phyloP scores from a whole-genome alignment of 30 jellyfish, hydroid and myxozoan genomes.

The Hydra vulgaris region DNA sequence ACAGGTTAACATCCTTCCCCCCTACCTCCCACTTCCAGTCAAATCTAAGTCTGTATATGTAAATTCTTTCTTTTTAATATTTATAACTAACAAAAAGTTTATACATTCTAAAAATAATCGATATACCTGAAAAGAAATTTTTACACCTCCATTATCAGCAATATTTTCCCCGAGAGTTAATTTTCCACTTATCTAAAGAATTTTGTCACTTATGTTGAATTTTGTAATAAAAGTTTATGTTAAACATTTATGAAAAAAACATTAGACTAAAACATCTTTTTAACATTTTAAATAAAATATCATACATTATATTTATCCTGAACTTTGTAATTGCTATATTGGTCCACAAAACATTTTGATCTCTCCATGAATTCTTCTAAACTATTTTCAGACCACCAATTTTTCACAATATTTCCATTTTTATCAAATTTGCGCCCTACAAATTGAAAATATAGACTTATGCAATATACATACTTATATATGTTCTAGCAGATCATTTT shows the following conservation, averaged over 20 bases:
- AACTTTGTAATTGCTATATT: constrained; percentile 72
- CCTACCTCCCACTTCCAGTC: too few relatives aligned
- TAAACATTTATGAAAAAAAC: too few relatives aligned
- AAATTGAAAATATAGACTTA: not conserved
- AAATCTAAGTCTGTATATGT: too few relatives aligned
- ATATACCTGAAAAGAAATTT: constrained; percentile 62
- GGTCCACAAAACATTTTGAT: constrained; percentile 65
- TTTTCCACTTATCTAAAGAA: constrained; percentile 64
- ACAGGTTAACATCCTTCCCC: too few relatives aligned
- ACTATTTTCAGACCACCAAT: constrained; percentile 85
- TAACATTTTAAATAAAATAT: not conserved
- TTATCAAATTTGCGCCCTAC: constrained; percentile 93
- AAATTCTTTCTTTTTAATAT: too few relatives aligned
- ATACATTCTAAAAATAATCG: not conserved
- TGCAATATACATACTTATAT: too few relatives aligned
- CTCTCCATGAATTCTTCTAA: constrained; percentile 49
- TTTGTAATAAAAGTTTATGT: too few relatives aligned
- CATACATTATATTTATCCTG: constrained; percentile 72
- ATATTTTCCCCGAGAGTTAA: constrained; percentile 92
- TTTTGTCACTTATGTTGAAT: too few relatives aligned
- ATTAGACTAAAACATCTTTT: too few relatives aligned
- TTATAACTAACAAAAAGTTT: not conserved
- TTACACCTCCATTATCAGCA: constrained; percentile 97
- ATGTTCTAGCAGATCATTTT: too few relatives aligned
- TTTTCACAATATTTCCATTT: constrained; percentile 90